These are phyloP conservation scores for Phengaris arion DNA, from an alignment of 2,888 invertebrate genomes.

Conservation along the genomic window DNA sequence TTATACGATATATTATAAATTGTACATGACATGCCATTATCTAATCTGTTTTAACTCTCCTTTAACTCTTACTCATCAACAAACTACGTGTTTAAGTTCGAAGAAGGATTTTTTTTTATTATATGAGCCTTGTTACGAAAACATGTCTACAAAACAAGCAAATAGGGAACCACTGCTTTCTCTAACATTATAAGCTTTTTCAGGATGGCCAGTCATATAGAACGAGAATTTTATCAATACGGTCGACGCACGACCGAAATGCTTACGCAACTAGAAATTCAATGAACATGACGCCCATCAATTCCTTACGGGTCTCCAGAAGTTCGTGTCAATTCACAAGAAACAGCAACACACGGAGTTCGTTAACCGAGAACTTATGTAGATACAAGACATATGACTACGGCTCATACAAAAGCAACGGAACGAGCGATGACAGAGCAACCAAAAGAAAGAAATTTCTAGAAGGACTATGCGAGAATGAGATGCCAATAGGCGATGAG, in stretches of 20 bases:
- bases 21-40: neutral
- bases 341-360: constrained; percentile 46
- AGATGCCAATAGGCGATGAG: constrained; percentile 61
- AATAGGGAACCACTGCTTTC: neutral
- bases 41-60: too few species aligned
- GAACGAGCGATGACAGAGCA: constrained; percentile 37
- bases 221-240: constrained; percentile 67
- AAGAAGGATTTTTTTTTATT: too few species aligned
- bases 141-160: neutral
- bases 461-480: constrained; percentile 48
- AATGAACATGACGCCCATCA: constrained; percentile 54
- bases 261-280: constrained; percentile 63
- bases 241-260: constrained; percentile 67
- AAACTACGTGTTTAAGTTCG: too few species aligned
- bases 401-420: constrained; percentile 47
- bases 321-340: constrained; percentile 59
- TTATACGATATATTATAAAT: neutral
- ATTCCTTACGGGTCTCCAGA: constrained; percentile 53
- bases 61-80: too few species aligned
- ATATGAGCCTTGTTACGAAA: neutral
- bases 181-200: constrained; percentile 41
- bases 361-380: constrained; percentile 54
- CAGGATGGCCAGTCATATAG: constrained; percentile 73
- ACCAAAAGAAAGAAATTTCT: constrained; percentile 32
- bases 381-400: constrained; percentile 51